These are phyloP conservation scores for Ricordea florida DNA, from an alignment of 92 coral and sea anemone species.

Conservation along the genomic window DNA sequence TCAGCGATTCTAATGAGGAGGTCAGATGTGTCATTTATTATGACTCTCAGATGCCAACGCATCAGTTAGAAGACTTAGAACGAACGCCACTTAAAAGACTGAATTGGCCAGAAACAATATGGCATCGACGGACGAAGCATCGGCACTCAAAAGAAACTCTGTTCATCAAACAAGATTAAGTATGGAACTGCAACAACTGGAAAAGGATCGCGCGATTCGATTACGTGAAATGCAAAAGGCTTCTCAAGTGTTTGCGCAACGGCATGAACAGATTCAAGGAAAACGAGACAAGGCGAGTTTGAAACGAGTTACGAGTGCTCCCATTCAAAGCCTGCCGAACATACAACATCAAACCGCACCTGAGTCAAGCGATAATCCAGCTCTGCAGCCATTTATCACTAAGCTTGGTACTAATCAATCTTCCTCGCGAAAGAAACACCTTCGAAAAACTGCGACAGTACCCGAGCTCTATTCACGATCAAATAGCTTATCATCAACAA, in stretches of 20 bases:
- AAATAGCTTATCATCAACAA: too few species aligned
- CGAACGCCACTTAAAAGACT: too few species aligned
- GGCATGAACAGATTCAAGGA: conserved; percentile 63
- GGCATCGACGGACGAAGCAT: conserved; percentile 83
- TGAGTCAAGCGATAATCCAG: neutral
- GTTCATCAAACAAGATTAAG: conserved; percentile 82
- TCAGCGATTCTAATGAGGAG: conserved; percentile 3
- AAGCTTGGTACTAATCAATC: neutral
- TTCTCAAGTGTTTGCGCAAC: conserved; percentile 71
- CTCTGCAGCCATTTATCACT: conserved; percentile 18
- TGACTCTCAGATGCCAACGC: too few species aligned
- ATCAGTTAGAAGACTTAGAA: too few species aligned
- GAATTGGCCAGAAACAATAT: neutral
- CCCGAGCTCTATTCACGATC: neutral
- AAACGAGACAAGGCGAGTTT: conserved; percentile 46
- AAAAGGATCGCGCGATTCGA: conserved; percentile 62
- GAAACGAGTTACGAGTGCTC: conserved; percentile 63
- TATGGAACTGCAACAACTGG: conserved; percentile 78
- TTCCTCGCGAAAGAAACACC: neutral
- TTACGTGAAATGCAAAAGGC: conserved; percentile 79
- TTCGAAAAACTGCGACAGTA: conserved; percentile 8
- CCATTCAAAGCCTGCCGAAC: too few species aligned
- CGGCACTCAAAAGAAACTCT: conserved; percentile 73
- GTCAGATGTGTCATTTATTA: neutral
- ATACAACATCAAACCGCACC: neutral